Base-by-base conservation (phyloP, 2,888 invertebrate genomes). In the Agrotis ipsilon region DNA sequence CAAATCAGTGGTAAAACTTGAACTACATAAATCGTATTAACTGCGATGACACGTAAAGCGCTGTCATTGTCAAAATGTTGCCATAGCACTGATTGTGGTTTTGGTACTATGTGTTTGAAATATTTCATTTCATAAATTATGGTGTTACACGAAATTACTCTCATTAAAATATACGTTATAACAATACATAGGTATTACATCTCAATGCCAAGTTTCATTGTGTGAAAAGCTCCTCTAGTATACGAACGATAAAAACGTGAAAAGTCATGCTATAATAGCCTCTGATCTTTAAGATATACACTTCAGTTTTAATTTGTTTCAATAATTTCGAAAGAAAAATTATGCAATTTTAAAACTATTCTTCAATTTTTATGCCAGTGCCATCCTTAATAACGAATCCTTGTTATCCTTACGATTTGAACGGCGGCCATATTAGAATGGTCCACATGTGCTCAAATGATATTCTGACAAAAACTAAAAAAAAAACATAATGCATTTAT, bases 401-500 rank as follows among this genome's bases (percentile, higher is more conserved):
- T 72, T 51, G 54, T 72, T 70, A 62, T 66, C 54, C 73, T 71
- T 49, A 66, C 11, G 59, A 64, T 72, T 68, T 62, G 39, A 19
- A 32, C 19, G 66, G n/a, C 51, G 48, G 64, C 59, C 67, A 73
- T 57, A 39, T 67, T 62, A 68, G 59, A 70, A 72, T 54, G 72
- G 51, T 61, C 51, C 68, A 70, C 70, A 72, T 72, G 55, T 63
- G 68, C 52, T 32, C 46, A 52, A 68, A 60, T 14, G 32, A 63
- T 48, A 63, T 67, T 69, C 64, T 55, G 67, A 13, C n/a, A 61
- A 75, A 69, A 79, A 81, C 72, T 65, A n/a, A n/a, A 63, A 79
- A 81, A 75, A 68, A n/a, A 18, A 66, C 72, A 72, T 67, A 78
- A 78, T 81, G 67, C 75, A 68, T 68, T 73, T 72, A 78, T 78